Evolutionary conservation across 2,113 vertebrate genomes (phyloP).

Genomic region (Pica pica): DNA sequence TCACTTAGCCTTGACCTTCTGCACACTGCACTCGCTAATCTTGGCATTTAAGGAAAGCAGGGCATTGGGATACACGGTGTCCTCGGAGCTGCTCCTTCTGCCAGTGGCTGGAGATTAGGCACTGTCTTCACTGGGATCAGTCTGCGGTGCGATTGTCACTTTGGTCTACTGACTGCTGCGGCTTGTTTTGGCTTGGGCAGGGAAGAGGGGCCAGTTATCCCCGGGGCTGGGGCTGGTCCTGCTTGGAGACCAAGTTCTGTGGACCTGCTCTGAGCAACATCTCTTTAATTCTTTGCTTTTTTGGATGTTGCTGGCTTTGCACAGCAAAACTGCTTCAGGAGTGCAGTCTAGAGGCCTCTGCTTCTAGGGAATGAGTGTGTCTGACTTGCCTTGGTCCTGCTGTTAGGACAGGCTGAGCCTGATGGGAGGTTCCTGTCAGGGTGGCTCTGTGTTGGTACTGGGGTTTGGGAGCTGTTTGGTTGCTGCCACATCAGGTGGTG

Average conservation of each 20-base stretch:
- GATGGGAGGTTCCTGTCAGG: not conserved
- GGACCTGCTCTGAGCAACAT: not conserved
- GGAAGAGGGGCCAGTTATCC: not conserved
- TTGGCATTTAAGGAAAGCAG: not conserved
- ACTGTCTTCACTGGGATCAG: not conserved
- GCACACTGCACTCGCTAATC: not conserved
- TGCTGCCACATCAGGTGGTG: not conserved
- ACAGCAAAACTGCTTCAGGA: not conserved
- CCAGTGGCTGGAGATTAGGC: not conserved
- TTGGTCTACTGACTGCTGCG: not conserved
- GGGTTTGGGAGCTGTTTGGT: not conserved
- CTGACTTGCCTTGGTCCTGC: not conserved
- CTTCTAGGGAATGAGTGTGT: not conserved
- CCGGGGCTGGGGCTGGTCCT: not conserved
- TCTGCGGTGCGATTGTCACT: not conserved
- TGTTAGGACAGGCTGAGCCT: not conserved
- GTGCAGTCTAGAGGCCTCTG: not conserved
- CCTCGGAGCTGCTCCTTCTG: not conserved
- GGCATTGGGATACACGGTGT: not conserved
- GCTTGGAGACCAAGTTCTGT: not conserved
- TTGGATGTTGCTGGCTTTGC: not conserved
- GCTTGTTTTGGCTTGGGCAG: not conserved
- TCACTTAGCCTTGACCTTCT: slow-evolving; percentile 33
- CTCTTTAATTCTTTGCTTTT: not conserved
- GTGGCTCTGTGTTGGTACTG: accelerated